A percentile compares a stretch with the other conserved stretches of the same genome.
These are phyloP conservation scores for Entosphenus tridentatus DNA, from an alignment of 2,113 vertebrate species.

Conservation along the genomic window DNA sequence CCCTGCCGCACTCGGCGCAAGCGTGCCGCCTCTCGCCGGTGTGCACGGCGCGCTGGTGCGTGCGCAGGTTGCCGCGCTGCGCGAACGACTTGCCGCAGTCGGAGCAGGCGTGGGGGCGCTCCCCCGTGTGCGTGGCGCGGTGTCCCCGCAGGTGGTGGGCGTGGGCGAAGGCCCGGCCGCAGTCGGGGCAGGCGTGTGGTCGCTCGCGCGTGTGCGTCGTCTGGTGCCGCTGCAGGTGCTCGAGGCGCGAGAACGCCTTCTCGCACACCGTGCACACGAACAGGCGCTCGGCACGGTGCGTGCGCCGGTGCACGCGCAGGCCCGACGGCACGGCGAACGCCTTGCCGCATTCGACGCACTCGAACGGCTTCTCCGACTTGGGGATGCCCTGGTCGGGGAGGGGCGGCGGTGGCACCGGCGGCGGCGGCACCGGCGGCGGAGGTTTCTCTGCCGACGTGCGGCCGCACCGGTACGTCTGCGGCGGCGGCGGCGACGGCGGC, in stretches of 20 bases:
- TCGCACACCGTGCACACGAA: not conserved
- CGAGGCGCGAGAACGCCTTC: not conserved
- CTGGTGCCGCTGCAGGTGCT: not conserved
- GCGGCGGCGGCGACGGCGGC: too few species aligned
- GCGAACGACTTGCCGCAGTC: slow-evolving; percentile 45
- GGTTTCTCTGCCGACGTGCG: not conserved
- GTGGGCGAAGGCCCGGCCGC: slow-evolving; percentile 29
- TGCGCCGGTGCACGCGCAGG: not conserved
- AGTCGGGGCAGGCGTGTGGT: slow-evolving; percentile 15
- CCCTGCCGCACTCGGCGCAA: slow-evolving; percentile 43
- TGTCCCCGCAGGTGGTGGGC: slow-evolving; percentile 19
- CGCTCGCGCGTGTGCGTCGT: slow-evolving; percentile 7
- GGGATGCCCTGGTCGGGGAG: not conserved
- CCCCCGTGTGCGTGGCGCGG: slow-evolving; percentile 20
- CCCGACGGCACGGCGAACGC: not conserved
- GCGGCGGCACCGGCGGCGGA: not conserved
- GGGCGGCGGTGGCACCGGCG: not conserved
- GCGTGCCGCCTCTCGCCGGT: slow-evolving; percentile 45
- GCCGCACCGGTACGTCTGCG: too few species aligned
- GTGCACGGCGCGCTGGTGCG: slow-evolving; percentile 35
- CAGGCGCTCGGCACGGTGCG: not conserved
- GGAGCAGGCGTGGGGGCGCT: slow-evolving; percentile 37
- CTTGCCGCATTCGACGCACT: not conserved
- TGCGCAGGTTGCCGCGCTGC: slow-evolving; percentile 43
- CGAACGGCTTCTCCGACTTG: not conserved